Percentiles rank a stretch among this genome's conserved stretches.
Conservation (phyloP, 2,888 invertebrate genomes). For the Thymelicus lineola region DNA sequence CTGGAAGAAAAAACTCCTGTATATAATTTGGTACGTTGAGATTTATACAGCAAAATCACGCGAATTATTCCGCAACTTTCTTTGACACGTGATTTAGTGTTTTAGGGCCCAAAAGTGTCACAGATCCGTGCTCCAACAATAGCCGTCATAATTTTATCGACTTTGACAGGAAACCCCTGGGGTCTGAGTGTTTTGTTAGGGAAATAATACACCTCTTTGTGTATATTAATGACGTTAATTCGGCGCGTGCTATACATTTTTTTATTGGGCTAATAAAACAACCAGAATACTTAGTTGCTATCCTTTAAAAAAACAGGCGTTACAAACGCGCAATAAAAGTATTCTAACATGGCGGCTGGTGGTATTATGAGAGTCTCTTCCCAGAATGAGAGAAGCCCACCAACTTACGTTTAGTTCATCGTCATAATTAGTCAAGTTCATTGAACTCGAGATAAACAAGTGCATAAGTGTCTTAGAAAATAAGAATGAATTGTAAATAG, state of each 20-base stretch:
- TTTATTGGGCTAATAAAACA: conserved; percentile 7
- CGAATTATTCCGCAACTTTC: neutral
- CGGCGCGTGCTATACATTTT: conserved; percentile 11
- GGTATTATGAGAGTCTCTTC: too few relatives aligned
- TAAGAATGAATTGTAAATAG: conserved; percentile 24
- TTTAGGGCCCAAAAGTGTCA: conserved; percentile 19
- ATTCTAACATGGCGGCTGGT: too few relatives aligned
- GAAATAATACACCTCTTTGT: conserved; percentile 20
- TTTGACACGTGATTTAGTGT: conserved; percentile 30
- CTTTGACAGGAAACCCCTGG: conserved; percentile 32
- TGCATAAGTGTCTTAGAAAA: conserved; percentile 39
- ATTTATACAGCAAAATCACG: neutral
- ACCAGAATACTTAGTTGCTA: neutral
- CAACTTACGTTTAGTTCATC: too few relatives aligned
- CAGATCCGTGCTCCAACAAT: conserved; percentile 31
- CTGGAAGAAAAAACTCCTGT: too few relatives aligned
- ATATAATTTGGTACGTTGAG: too few relatives aligned
- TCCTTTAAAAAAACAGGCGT: neutral
- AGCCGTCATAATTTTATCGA: conserved; percentile 34
- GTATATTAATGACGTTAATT: conserved; percentile 25
- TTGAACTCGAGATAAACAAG: neutral
- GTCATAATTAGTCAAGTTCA: too few relatives aligned
- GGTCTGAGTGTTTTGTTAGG: conserved; percentile 27
- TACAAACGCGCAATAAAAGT: too few relatives aligned
- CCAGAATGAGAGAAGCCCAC: too few relatives aligned